Percentiles rank a stretch among this genome's conserved stretches.
phyloP scores from a whole-genome alignment of 2,888 invertebrate species.

The Smittia aterrima region DNA sequence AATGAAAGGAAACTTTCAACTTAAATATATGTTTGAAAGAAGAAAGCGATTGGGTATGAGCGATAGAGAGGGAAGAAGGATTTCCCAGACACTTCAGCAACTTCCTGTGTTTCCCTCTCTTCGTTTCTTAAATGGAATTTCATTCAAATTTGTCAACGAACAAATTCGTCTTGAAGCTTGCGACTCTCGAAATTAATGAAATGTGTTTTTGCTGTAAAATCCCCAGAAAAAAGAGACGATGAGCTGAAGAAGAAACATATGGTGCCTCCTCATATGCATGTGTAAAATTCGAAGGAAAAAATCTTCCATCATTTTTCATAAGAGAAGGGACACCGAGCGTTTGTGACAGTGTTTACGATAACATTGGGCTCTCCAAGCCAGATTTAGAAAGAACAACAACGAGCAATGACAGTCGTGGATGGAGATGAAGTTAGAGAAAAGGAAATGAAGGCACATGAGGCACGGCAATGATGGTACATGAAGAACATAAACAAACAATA shows the following conservation, averaged over 20 bases:
- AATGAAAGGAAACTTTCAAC: conserved; percentile 16
- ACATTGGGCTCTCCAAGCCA: background rate
- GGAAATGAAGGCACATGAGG: background rate
- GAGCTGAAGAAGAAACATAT: background rate
- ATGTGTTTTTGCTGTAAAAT: conserved; percentile 7
- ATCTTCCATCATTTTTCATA: conserved; percentile 2
- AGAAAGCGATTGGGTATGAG: background rate
- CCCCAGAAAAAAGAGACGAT: background rate
- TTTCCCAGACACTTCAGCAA: conserved; percentile 19
- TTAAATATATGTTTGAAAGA: background rate
- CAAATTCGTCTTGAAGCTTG: background rate
- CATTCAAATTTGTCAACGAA: background rate
- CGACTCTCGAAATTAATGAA: background rate
- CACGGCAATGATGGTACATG: conserved; percentile 5
- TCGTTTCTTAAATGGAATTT: background rate
- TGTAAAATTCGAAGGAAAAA: background rate
- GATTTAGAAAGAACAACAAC: conserved; percentile 4
- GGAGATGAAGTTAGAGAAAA: background rate
- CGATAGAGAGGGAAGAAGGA: background rate
- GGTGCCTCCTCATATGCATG: background rate
- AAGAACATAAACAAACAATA: conserved; percentile 14
- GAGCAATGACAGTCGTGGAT: background rate
- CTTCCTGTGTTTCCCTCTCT: background rate
- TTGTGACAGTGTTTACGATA: background rate
- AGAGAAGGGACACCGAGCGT: background rate